Evolutionary conservation across 2,113 vertebrate genomes (phyloP), one percentile per base, ranked within the genome.

Genomic region (Erpornis zantholeuca): DNA sequence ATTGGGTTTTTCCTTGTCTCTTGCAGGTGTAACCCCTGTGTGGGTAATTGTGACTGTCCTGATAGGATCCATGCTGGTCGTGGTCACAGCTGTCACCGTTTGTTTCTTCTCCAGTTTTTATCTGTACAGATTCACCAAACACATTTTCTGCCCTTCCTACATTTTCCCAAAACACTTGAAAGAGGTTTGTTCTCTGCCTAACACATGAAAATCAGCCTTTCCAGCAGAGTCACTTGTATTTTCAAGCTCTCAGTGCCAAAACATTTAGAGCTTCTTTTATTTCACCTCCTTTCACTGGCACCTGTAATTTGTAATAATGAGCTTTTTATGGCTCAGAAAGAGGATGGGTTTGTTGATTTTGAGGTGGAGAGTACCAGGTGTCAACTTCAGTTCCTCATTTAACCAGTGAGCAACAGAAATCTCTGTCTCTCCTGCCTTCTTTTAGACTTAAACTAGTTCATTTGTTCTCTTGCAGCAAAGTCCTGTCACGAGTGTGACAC

Each of bases 111-210:
- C 84, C 40, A 38, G 91, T 53, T 94, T 96, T 63, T 94, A 40
- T 29, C 9, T 97, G 1, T 98, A 97, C 78, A 95, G 79, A 84
- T 75, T 95, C 69, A 91, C 36, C 52, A 98, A 65, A 87, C 52
- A 88, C 3, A 7, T 90, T 33, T 97, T 98, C 84, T 94, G 22
- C 76, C 97, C 96, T 16, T 76, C 97, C 1, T 97, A 96, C 53
- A 5, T 92, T 27, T 97, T 98, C 45, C 98, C 98, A 3, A 91
- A 98, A 24, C 98, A 98, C 95, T 87, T 98, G 90, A 98, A 97
- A 88, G 98, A 98, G 98, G 98, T 98, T 94, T 77, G 98, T 91
- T 60, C 63, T 54, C 89, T 86, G 15, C 44, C 35, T 50, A 27
- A 11, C 42, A 12, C 19, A 5, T 15, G 16, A 35, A 86, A 75